These are phyloP conservation scores for Lepidurus packardi DNA, from an alignment of 1,140 invertebrate genomes.

Conservation along the genomic window DNA sequence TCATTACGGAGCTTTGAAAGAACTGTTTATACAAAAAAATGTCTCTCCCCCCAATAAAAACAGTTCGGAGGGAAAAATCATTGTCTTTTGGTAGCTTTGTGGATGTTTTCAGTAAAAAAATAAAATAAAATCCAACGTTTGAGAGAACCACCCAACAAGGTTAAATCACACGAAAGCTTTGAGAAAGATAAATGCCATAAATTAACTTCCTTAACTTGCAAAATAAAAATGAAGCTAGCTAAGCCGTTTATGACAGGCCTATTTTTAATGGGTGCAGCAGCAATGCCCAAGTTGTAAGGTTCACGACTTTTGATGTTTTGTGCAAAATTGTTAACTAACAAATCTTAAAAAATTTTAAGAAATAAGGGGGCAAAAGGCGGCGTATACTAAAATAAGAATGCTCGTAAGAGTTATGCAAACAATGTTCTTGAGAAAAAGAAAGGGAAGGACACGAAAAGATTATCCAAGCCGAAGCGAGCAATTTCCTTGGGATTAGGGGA, in stretches of 20 bases:
- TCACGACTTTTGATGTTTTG: neutral
- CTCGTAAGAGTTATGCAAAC: neutral
- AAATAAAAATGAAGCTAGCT: neutral
- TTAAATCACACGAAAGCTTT: no score
- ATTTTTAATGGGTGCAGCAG: constrained; percentile 4
- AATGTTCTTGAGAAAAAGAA: neutral
- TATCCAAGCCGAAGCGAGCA: neutral
- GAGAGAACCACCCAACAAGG: neutral
- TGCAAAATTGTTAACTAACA: neutral
- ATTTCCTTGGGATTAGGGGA: neutral
- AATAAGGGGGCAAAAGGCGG: neutral
- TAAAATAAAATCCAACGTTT: no score
- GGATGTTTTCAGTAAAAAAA: neutral
- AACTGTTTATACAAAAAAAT: neutral
- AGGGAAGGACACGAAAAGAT: neutral
- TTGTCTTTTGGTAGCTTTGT: neutral
- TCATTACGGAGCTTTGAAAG: neutral
- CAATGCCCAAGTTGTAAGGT: neutral
- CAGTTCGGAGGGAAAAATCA: neutral
- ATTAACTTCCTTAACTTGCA: neutral
- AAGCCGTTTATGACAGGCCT: neutral
- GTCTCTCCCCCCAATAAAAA: neutral
- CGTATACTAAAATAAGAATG: constrained; percentile 17
- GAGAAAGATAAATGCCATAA: no score
- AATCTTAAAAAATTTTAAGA: neutral